Percentiles rank a stretch among this genome's conserved stretches.
Conservation (phyloP, 2,797 vertebrate genomes). For the Phrynocephalus vlangalii region DNA sequence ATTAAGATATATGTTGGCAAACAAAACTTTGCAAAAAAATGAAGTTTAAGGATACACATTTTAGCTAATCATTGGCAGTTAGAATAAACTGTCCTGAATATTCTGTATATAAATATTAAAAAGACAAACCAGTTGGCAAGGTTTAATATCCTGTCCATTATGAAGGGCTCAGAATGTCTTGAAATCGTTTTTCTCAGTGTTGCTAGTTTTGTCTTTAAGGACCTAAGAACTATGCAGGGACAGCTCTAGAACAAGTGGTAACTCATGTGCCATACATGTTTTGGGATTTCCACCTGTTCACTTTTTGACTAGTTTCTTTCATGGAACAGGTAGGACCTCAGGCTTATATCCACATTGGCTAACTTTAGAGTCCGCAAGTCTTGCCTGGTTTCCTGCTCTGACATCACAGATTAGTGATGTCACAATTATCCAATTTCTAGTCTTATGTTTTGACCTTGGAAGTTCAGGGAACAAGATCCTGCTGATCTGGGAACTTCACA, state of each 20-base stretch:
- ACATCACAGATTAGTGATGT: too few species aligned
- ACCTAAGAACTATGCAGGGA: background rate
- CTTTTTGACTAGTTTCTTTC: too few species aligned
- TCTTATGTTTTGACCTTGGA: background rate
- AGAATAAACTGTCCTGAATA: background rate
- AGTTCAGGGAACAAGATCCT: background rate
- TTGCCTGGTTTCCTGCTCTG: too few species aligned
- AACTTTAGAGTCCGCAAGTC: too few species aligned
- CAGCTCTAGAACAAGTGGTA: background rate
- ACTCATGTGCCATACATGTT: too few species aligned
- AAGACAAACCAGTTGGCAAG: background rate
- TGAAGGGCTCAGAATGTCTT: background rate
- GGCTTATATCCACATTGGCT: too few species aligned
- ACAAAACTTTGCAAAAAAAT: background rate
- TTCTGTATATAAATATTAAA: background rate
- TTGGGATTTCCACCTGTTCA: too few species aligned
- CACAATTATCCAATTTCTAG: background rate
- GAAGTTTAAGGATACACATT: background rate
- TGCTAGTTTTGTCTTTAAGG: background rate
- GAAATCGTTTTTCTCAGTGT: background rate
- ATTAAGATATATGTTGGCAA: background rate
- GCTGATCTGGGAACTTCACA: background rate
- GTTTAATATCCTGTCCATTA: background rate
- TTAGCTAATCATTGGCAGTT: slow-evolving; percentile 11
- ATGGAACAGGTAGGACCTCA: too few species aligned